A percentile compares a stretch with the other conserved stretches of the same genome.
Evolutionary conservation across 2,113 vertebrate species (phyloP).

Genomic region (Corythornis madagascariensis): DNA sequence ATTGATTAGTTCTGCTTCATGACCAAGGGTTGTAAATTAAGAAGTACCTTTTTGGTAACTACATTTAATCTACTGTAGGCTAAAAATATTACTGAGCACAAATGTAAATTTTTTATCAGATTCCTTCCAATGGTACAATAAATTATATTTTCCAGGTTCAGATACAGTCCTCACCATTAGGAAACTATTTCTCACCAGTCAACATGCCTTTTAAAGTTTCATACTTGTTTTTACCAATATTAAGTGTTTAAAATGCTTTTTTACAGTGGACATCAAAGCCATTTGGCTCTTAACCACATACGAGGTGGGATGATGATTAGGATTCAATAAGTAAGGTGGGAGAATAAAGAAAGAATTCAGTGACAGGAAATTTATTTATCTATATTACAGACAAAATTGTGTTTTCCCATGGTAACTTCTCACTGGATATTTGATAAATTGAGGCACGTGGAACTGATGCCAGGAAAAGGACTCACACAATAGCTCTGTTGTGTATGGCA

Average conservation of each 20-base stretch:
- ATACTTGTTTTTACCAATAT: not conserved
- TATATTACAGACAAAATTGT: not conserved
- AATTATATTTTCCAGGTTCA: not conserved
- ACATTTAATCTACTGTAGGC: not conserved
- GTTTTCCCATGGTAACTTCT: not conserved
- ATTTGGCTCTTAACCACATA: not conserved
- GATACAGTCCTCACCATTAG: not conserved
- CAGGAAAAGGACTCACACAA: not conserved
- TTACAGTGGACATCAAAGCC: not conserved
- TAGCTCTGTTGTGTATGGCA: not conserved
- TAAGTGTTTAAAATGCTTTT: not conserved
- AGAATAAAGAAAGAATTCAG: not conserved
- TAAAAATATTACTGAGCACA: not conserved
- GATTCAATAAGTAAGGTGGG: not conserved
- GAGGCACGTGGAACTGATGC: not conserved
- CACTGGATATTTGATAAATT: not conserved
- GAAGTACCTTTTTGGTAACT: not conserved
- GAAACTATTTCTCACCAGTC: not conserved
- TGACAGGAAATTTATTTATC: not conserved
- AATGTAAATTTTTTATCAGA: not conserved
- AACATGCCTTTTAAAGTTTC: not conserved
- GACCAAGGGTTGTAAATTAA: not conserved
- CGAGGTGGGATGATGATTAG: not conserved
- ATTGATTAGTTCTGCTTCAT: slow-evolving; percentile 27
- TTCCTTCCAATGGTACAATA: not conserved